Conservation (phyloP, 2,797 vertebrate genomes). For the Tenualosa thibaudeaui region DNA sequence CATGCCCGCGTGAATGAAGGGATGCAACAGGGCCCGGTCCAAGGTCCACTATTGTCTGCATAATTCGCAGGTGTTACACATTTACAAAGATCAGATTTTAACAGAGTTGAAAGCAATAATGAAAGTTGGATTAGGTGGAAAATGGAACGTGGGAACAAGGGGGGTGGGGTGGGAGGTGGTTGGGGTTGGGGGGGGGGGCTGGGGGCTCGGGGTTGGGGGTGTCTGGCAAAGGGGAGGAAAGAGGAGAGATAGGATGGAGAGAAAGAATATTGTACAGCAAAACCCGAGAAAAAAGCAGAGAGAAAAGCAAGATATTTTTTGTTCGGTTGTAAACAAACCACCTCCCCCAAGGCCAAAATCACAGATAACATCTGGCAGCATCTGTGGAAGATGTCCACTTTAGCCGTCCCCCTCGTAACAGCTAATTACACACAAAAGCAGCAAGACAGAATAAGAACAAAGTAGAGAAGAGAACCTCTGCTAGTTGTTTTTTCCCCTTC, state of each 20-base stretch:
- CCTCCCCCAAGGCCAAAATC: conserved; percentile 67
- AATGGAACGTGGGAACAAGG: background rate
- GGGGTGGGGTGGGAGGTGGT: background rate
- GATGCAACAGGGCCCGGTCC: background rate
- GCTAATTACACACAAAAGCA: conserved; percentile 71
- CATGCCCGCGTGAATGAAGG: background rate
- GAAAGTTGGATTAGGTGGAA: background rate
- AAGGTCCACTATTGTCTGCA: background rate
- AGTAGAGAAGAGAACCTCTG: conserved; percentile 38
- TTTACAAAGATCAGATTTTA: conserved; percentile 5
- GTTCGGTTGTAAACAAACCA: conserved; percentile 73
- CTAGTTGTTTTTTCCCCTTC: conserved; percentile 26
- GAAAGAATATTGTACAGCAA: conserved; percentile 27
- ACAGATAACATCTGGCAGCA: conserved; percentile 74
- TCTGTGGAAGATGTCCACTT: conserved; percentile 70
- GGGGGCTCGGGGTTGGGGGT: background rate
- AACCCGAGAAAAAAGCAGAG: conserved; percentile 49
- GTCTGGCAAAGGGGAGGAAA: background rate
- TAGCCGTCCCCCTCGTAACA: conserved; percentile 58
- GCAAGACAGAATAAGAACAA: conserved; percentile 63
- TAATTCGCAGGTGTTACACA: background rate
- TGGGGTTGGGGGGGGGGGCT: background rate
- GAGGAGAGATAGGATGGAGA: conserved; percentile 21
- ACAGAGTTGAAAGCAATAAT: background rate
- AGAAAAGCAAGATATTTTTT: conserved; percentile 66